Evolutionary conservation across 1,140 invertebrate genomes (phyloP), one percentile per base, ranked within the genome.

Genomic region (Cryptotermes secundus): DNA sequence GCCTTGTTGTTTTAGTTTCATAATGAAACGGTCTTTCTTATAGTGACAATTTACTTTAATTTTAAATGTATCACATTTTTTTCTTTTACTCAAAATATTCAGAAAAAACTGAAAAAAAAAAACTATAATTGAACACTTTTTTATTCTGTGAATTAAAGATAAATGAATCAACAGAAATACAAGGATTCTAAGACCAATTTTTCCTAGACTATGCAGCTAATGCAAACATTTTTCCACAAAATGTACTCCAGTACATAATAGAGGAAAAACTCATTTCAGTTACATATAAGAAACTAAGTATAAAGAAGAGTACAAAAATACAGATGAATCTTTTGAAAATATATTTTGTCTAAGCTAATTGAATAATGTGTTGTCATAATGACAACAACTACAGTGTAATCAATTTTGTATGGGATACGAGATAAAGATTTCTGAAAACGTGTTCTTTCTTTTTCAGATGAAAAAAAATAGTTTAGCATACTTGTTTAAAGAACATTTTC

Each of bases 231-330:
- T 83, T 36, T 53, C 83, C n/a, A n/a, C 83, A 36, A 42, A 59
- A 83, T 35, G 34, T 36, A 83, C 83, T 79, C 83, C 42, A 36
- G 59, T 83, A 38, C 59, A 34, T 34, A 83, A 72, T 79, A 36
- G 83, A 53, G 81, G 45, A 45, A 81, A 81, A 81, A 42, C 35
- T 42, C 80, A 42, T 42, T 42, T 38, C 42, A 38, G 36, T 34
- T 82, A 83, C 49, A 53, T 72, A 59, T 49, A 79, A 65, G 49
- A 79, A 79, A 49, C 59, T 38, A 72, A 38, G 72, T 79, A 38
- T 83, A 83, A 42, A 83, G 83, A 83, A 83, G 35, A 83, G 83
- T 83, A 83, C 83, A 83, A 83, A 83, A 83, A 83, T 83, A 83
- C 83, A 83, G 83, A 83, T 26, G 59, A 83, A 81, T 81, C 80